Evolutionary conservation across 2,797 vertebrate genomes (phyloP).

Genomic region (Fringilla coelebs): DNA sequence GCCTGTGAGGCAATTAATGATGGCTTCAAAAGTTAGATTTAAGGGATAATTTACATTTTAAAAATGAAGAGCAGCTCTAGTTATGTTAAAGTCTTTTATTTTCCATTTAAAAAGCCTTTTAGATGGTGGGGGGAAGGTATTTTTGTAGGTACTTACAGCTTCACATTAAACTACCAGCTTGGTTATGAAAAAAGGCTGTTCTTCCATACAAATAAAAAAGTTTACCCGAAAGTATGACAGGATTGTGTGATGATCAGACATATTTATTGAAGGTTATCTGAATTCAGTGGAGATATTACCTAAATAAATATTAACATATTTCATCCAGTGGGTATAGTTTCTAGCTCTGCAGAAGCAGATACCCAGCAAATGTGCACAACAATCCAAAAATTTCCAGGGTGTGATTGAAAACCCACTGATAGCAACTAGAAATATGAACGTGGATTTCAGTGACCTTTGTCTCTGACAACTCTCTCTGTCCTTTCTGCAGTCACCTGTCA

Average conservation of each 20-base stretch:
- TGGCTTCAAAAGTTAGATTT: conserved; percentile 19
- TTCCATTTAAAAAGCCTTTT: neutral
- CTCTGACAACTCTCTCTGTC: neutral
- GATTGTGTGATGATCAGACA: neutral
- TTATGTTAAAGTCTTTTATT: neutral
- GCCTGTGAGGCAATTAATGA: conserved; percentile 1
- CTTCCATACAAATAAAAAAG: neutral
- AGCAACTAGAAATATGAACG: neutral
- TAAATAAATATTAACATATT: neutral
- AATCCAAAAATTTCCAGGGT: neutral
- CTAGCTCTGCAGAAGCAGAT: neutral
- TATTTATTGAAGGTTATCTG: neutral
- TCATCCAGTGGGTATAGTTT: neutral
- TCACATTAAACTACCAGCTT: neutral
- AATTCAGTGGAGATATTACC: neutral
- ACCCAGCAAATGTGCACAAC: neutral
- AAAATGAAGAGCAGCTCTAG: neutral
- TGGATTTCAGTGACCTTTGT: neutral
- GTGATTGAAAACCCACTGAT: neutral
- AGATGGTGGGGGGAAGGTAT: neutral
- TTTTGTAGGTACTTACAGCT: neutral
- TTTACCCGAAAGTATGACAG: neutral
- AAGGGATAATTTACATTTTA: conserved; percentile 46
- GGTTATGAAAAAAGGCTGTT: neutral
- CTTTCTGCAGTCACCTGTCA: neutral